Conservation (phyloP, 2,797 vertebrate genomes). For the Salarias fasciatus region DNA sequence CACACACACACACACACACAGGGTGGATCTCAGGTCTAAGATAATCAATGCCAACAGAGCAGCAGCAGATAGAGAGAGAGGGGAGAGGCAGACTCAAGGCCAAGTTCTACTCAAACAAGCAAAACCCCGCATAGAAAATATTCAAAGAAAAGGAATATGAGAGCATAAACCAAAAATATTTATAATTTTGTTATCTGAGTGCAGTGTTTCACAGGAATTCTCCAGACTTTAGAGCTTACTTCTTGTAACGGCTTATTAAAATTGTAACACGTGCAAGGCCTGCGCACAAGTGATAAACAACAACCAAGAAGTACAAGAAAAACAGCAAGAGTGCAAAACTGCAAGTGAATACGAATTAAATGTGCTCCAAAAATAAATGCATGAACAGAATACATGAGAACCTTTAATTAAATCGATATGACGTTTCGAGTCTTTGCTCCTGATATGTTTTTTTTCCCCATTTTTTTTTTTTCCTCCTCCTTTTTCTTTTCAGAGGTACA, state of each 20-base stretch:
- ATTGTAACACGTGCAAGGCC: conserved; percentile 11
- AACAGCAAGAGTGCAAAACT: conserved; percentile 8
- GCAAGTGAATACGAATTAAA: conserved; percentile 9
- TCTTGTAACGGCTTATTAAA: conserved; percentile 22
- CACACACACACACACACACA: conserved; percentile 33
- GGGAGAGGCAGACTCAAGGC: conserved; percentile 49
- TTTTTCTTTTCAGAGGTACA: conserved; percentile 9
- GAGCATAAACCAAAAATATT: conserved; percentile 31
- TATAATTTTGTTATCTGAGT: conserved; percentile 27
- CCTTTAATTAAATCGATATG: conserved; percentile 25
- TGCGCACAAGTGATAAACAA: conserved; percentile 2
- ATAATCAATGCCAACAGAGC: conserved; percentile 75
- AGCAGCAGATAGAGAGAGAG: conserved; percentile 51
- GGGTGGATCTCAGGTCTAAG: conserved; percentile 52
- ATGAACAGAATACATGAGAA: conserved; percentile 14
- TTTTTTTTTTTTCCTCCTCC: conserved; percentile 5
- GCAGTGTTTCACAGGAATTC: conserved; percentile 19
- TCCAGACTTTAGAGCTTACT: conserved; percentile 21
- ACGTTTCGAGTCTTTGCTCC: conserved; percentile 5
- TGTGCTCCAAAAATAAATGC: conserved; percentile 14
- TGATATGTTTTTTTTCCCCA: conserved; percentile 3
- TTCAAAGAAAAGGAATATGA: conserved; percentile 22
- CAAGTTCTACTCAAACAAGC: conserved; percentile 56
- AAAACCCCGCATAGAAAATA: conserved; percentile 50
- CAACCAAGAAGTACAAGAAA: background rate